A percentile compares a stretch with the other conserved stretches of the same genome.
phyloP scores from a whole-genome alignment of 2,113 vertebrate species.

The Gavialis gangeticus region DNA sequence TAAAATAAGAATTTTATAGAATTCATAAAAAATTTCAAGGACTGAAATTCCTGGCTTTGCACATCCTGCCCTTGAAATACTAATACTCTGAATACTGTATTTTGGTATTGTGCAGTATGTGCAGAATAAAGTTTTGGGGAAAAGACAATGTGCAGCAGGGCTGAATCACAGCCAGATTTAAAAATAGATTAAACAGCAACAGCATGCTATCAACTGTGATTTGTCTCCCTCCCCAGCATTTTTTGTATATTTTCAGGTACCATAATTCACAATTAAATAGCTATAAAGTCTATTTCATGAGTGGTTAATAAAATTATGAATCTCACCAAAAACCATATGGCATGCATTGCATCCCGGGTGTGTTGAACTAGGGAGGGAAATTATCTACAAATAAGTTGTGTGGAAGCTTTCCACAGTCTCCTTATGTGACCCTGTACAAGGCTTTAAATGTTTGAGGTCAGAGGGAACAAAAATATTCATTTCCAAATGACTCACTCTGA shows the following conservation, averaged over 20 bases:
- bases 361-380: constrained; percentile 64
- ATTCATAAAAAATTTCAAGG: constrained; percentile 47
- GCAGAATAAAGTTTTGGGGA: constrained; percentile 17
- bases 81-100: neutral
- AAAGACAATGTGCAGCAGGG: constrained; percentile 39
- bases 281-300: constrained; percentile 60
- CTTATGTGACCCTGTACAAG: constrained; percentile 84
- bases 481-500: constrained; percentile 77
- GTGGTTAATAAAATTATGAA: constrained; percentile 55
- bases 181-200: constrained; percentile 58
- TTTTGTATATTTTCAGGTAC: constrained; percentile 63
- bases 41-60: constrained; percentile 3
- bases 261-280: constrained; percentile 67
- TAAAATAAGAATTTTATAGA: constrained; percentile 36
- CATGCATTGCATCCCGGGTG: constrained; percentile 55
- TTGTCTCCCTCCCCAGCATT: constrained; percentile 28
- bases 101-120: constrained; percentile 10
- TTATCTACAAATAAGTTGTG: constrained; percentile 78
- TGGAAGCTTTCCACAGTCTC: constrained; percentile 85
- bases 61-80: constrained; percentile 20
- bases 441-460: constrained; percentile 83
- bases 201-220: constrained; percentile 62
- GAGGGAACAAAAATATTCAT: constrained; percentile 78
- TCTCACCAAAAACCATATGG: constrained; percentile 65
- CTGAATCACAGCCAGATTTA: constrained; percentile 57